phyloP scores from a whole-genome alignment of 2,888 invertebrate genomes.

The Stomorhina lunata region DNA sequence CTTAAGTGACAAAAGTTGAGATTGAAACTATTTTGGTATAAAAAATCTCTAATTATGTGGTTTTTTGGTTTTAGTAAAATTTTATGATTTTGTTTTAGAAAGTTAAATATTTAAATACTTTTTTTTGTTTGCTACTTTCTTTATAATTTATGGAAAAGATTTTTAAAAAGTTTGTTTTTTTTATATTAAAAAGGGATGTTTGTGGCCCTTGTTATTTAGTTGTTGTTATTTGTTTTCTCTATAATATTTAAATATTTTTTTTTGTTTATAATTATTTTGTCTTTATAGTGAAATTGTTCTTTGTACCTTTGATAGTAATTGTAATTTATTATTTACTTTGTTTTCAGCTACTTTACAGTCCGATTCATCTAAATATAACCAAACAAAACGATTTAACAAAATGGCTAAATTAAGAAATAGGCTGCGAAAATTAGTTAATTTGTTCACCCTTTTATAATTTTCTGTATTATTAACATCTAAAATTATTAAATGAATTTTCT shows the following conservation, averaged over 20 bases:
- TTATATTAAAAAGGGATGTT: background rate
- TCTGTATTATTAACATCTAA: too few relatives aligned
- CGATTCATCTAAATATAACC: too few relatives aligned
- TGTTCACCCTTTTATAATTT: too few relatives aligned
- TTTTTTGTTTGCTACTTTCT: background rate
- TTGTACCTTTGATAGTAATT: conserved; percentile 63
- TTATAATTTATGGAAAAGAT: background rate
- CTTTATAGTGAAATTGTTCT: conserved; percentile 54
- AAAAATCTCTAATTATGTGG: conserved; percentile 5
- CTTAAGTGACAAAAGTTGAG: background rate
- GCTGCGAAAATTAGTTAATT: too few relatives aligned
- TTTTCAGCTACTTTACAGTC: conserved; percentile 52
- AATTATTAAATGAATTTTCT: too few relatives aligned
- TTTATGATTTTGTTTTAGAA: background rate
- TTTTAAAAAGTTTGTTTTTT: background rate
- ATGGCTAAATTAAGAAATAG: too few relatives aligned
- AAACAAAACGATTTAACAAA: too few relatives aligned
- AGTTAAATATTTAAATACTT: background rate
- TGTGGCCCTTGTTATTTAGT: background rate
- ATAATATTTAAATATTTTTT: background rate
- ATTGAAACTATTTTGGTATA: background rate
- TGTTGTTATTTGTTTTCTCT: background rate
- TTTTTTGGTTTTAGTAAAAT: background rate
- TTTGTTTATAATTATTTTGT: background rate
- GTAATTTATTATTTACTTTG: conserved; percentile 38